Evolutionary conservation across 2,113 vertebrate genomes (phyloP), one percentile per base, ranked within the genome.

Genomic region (Cinclus cinclus): DNA sequence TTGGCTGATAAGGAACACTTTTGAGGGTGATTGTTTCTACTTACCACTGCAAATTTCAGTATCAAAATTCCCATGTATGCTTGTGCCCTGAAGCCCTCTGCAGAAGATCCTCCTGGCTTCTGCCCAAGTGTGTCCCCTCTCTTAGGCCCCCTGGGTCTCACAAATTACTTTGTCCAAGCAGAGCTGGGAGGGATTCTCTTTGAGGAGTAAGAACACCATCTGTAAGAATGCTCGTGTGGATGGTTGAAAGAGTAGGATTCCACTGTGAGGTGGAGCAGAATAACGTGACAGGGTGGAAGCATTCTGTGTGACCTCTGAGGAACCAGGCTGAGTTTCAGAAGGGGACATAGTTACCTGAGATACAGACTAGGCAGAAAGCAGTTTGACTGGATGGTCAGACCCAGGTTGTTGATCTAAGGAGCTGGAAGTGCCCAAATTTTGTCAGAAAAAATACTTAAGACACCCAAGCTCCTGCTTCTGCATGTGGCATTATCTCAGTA

Each of bases 91-190:
- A 84, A 91, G 60, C 63, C 31, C 31, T 42, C 59, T 67, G 53
- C 37, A 92, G 75, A 82, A 71, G 69, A 95, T 56, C 50, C 33
- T 85, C 17, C 50, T 50, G 70, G 68, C 19, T 94, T 44, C 75
- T 83, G 68, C 27, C 39, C 64, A 73, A 68, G 19, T 31, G 18
- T 52, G 65, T 79, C 16, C 62, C 74, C 31, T 59, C 35, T 90
- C 55, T 50, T 55, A 70, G 59, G 62, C 16, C 33, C 65, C 78
- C 70, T 55, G 74, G n/a, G 65, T 75, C 33, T 82, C 58, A 50
- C 37, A 85, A 71, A 69, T 80, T 4, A 4, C 21, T 95, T 87
- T 74, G 85, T 67, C 75, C 50, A 77, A 77, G 67, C n/a, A 95
- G 70, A 83, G 55, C 10, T 63, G 67, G 35, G 24, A 85, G 39